Evolutionary conservation across 2,113 vertebrate genomes (phyloP).

Genomic region (Phyllostomus hastatus): DNA sequence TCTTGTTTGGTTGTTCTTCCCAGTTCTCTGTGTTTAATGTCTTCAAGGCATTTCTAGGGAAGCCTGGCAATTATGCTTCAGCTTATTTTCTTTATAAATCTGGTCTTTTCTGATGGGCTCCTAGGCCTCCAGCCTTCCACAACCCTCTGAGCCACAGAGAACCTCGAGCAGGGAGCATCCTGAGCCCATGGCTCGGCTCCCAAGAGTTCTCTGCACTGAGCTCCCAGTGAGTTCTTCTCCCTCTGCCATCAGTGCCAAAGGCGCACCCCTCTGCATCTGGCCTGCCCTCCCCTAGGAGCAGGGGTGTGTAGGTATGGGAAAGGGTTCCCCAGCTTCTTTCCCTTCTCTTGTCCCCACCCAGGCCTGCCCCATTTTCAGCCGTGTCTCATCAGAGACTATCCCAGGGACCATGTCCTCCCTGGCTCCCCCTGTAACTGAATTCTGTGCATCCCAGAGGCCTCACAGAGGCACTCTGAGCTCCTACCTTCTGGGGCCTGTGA

Average conservation of each 20-base stretch:
- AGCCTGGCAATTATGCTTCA: neutral
- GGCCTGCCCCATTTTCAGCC: neutral
- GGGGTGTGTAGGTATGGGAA: neutral
- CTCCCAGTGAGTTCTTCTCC: neutral
- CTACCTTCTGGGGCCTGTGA: neutral
- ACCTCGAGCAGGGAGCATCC: neutral
- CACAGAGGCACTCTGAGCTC: neutral
- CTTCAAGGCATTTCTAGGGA: neutral
- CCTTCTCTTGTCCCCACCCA: neutral
- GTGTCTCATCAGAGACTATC: neutral
- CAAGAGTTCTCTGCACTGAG: neutral
- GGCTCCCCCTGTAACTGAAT: neutral
- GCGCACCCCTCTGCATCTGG: neutral
- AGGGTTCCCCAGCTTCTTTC: neutral
- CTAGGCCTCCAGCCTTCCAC: neutral
- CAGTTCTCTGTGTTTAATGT: neutral
- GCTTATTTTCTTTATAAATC: neutral
- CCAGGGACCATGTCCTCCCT: neutral
- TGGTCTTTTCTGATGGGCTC: neutral
- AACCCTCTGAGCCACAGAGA: neutral
- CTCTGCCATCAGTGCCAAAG: neutral
- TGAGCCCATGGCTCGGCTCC: neutral
- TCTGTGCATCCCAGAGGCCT: neutral
- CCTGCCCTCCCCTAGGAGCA: neutral
- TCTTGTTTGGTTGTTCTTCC: neutral